Conservation (phyloP, 2,113 vertebrate genomes). For the Syngnathus typhle region DNA sequence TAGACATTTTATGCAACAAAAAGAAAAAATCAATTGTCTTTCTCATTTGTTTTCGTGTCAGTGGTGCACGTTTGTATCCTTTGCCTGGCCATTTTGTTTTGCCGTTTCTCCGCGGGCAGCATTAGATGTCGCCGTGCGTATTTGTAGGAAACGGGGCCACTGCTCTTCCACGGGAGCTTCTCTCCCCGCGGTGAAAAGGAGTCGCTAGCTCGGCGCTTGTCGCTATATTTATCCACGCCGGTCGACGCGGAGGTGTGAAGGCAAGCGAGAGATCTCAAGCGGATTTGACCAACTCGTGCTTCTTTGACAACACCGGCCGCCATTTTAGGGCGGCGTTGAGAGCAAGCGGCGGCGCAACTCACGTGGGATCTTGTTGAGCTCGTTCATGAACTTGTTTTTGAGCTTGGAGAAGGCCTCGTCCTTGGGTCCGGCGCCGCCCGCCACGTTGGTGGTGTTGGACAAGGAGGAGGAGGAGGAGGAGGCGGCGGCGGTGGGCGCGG, state of each 20-base stretch:
- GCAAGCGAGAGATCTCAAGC: neutral
- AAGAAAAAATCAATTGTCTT: no score
- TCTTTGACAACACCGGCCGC: no score
- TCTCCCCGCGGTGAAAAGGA: neutral
- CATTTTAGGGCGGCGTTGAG: neutral
- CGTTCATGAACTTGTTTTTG: constrained; percentile 98
- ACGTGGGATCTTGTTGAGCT: constrained; percentile 96
- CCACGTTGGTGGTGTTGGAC: constrained; percentile 80
- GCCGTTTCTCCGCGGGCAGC: constrained; percentile 3
- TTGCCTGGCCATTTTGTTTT: constrained; percentile 20
- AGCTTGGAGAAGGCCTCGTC: constrained; percentile 91
- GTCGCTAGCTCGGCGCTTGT: neutral
- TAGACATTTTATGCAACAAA: no score
- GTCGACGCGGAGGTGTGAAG: constrained; percentile 1
- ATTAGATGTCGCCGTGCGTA: constrained; percentile 14
- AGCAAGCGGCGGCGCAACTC: constrained; percentile 62
- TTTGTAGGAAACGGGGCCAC: constrained; percentile 14
- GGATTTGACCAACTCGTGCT: no score
- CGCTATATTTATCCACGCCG: neutral
- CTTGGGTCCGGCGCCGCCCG: constrained; percentile 75
- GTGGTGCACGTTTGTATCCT: neutral
- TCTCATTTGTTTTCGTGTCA: no score
- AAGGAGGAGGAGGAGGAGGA: constrained; percentile 63
- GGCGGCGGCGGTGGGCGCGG: constrained; percentile 69
- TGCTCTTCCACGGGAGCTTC: constrained; percentile 20